phyloP scores from a whole-genome alignment of 2,888 invertebrate species.

The Pseudoips prasinana region DNA sequence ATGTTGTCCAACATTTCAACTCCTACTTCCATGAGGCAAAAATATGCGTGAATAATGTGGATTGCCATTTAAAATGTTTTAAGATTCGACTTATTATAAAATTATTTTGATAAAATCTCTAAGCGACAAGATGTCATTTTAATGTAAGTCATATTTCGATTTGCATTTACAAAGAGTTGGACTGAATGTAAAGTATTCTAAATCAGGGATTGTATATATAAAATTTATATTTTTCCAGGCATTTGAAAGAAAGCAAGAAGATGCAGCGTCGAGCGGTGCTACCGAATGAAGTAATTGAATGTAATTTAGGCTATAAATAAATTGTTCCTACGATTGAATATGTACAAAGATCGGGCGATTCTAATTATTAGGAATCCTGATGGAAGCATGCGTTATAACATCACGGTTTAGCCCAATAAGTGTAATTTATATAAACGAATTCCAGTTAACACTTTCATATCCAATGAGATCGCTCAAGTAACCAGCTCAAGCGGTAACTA shows the following conservation, averaged over 20 bases:
- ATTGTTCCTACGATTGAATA: conserved; percentile 48
- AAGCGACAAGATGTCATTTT: too few relatives aligned
- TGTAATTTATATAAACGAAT: conserved; percentile 28
- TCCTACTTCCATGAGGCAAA: too few relatives aligned
- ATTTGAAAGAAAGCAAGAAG: conserved; percentile 49
- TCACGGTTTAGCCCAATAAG: conserved; percentile 39
- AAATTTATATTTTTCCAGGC: conserved; percentile 50
- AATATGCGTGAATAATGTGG: too few relatives aligned
- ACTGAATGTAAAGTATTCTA: too few relatives aligned
- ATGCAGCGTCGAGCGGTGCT: conserved; percentile 21
- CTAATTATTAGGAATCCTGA: conserved; percentile 33
- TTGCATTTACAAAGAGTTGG: too few relatives aligned
- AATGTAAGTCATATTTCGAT: too few relatives aligned
- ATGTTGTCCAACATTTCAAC: too few relatives aligned
- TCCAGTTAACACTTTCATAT: conserved; percentile 18
- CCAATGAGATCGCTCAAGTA: conserved; percentile 4
- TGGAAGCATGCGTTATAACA: conserved; percentile 23
- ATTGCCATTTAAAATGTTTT: too few relatives aligned
- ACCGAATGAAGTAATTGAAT: conserved; percentile 36
- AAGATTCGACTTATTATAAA: too few relatives aligned
- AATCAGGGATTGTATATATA: too few relatives aligned
- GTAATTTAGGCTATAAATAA: conserved; percentile 34
- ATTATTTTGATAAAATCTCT: too few relatives aligned
- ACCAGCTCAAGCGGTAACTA: too few relatives aligned
- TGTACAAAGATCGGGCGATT: conserved; percentile 39